A percentile compares a stretch with the other conserved stretches of the same genome.
Conservation (phyloP, 2,113 vertebrate species). For the Pyrgilauda ruficollis region DNA sequence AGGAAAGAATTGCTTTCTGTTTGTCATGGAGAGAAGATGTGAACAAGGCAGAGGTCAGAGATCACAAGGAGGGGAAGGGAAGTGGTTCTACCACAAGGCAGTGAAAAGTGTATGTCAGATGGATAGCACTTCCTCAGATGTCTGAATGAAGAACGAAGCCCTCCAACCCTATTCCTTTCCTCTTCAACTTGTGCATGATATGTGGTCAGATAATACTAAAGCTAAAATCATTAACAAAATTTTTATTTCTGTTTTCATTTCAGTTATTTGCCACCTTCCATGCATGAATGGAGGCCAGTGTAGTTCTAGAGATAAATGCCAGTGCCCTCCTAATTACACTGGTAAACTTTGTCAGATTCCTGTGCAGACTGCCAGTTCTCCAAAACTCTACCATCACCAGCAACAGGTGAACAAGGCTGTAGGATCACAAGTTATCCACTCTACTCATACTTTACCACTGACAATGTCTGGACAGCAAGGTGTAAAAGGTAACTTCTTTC, state of each 20-base stretch:
- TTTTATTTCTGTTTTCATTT: conserved; percentile 56
- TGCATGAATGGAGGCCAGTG: conserved; percentile 97
- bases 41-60: background rate
- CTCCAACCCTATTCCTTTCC: background rate
- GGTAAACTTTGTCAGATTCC: conserved; percentile 96
- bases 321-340: conserved; percentile 93
- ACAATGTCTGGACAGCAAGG: conserved; percentile 88
- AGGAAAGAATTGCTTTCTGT: background rate
- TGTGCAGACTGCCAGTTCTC: conserved; percentile 70
- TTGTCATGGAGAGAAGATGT: background rate
- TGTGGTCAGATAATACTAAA: background rate
- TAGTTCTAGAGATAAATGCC: conserved; percentile 93
- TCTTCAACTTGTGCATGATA: background rate
- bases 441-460: conserved; percentile 94
- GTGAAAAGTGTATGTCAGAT: background rate
- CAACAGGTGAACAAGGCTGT: conserved; percentile 75
- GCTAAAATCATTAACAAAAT: background rate
- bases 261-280: conserved; percentile 97
- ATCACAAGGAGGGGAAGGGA: background rate
- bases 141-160: background rate
- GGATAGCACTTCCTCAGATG: background rate
- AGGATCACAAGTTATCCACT: conserved; percentile 84
- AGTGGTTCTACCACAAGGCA: background rate
- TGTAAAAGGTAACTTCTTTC: conserved; percentile 79
- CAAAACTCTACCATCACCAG: conserved; percentile 74